Base-by-base conservation (phyloP, 2,797 vertebrate species). In the Cyclopterus lumpus region DNA sequence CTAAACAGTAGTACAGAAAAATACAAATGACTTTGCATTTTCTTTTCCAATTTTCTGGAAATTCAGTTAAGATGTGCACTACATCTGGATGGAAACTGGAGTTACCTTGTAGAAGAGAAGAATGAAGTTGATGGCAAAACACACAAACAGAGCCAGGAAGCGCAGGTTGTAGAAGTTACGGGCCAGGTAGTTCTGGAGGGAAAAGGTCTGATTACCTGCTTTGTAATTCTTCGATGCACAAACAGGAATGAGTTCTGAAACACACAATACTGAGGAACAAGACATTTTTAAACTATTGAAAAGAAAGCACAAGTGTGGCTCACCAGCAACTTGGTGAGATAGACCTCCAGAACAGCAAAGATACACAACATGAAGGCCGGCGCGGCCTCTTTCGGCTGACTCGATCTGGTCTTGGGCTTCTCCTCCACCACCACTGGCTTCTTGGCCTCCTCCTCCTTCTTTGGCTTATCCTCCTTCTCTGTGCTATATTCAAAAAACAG, bases 31-130 rank as follows among this genome's bases (percentile, higher is more conserved):
- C 3, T 49, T 22, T 28, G 53, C 3, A 38, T 28, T 66, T 40
- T 15, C 3, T 12, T 67, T 54, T 55, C 6, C 10, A 22, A 12
- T 44, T 14, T 40, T n/a, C 8, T 22, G 30, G 2, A 57, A 1
- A 5, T 36, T 30, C 14, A 12, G 15, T 30, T 10, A 4, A 51
- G 11, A 16, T 30, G 0, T 67, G 44, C 12, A 2, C 18, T 9
- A 22, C 40, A 49, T 15, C 20, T 40, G 0, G 24, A 34, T 11
- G 46, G 20, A 48, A 34, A 30, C 53, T 6, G 8, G 10, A 40
- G 11, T 83, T 95, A 99, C 98, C 97, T 99, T 99, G 90, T 99
- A 99, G 94, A 99, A 99, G n/a, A 99, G 97, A 79, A 99, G 96
- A 91, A 99, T 99, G 91, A 99, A 99, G 93, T 99, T 99, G 94